Base-by-base conservation (phyloP, 2,113 vertebrate genomes). In the Solea senegalensis region DNA sequence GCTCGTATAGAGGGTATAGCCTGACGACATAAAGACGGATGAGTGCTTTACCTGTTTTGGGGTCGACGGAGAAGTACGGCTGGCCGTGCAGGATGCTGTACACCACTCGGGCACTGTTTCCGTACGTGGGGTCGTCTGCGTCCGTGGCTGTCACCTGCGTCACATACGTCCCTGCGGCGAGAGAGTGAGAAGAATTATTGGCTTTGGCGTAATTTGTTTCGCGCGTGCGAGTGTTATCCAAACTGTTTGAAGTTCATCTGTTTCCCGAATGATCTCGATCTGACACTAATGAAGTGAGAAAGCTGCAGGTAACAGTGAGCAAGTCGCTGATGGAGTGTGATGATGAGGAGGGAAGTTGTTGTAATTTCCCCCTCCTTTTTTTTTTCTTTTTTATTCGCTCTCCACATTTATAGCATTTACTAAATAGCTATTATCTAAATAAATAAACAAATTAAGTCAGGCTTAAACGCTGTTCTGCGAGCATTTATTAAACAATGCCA, bases 51-150 rank as follows among this genome's bases (percentile, higher is more conserved):
- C 98, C 98, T 94, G 98, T 98, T 87, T 98, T 98, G 2, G 98
- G 95, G 88, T 99, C 98, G 71, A 99, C 98, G 50, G 98, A 99
- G 94, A 99, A 99, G 92, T 99, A 99, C 0, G 98, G 98, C 65
- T 99, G 98, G 12, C 98, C 98, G 49, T 98, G 96, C 71, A 99
- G 95, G 81, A 99, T 98, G 91, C 97, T 99, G 88, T 99, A 99
- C 58, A 99, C 98, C 60, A 99, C 97, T 82, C 97, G 92, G 12
- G 98, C 98, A 54, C 98, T 99, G 94, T 96, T 99, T 77, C 98
- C 98, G 1, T 99, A 99, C 9, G 97, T 99, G 0, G 98, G 98
- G 83, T 99, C 98, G 53, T 99, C 98, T 54, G 96, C 97, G 83
- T 99, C 98, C 0, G 96, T 97, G 1, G 98, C 98, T 54, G 97